These are phyloP conservation scores for Eupithecia centaureata DNA, from an alignment of 2,888 invertebrate genomes.

Conservation along the genomic window DNA sequence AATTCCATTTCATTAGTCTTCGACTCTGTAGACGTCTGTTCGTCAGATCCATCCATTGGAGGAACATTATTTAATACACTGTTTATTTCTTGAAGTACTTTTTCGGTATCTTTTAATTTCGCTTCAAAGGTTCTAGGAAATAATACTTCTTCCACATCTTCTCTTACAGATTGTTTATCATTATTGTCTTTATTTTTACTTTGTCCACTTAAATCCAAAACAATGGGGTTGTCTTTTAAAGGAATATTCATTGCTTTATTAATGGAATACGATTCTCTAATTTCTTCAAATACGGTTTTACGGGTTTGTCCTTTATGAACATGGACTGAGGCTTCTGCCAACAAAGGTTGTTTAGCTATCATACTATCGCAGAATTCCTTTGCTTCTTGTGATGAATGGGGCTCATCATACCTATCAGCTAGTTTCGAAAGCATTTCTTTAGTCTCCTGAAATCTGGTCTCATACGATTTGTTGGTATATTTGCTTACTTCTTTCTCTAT, in stretches of 20 bases:
- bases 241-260: constrained; percentile 71
- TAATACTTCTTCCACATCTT: constrained; percentile 49
- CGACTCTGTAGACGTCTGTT: constrained; percentile 9
- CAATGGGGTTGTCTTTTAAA: constrained; percentile 61
- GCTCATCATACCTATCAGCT: constrained; percentile 68
- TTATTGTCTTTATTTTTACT: constrained; percentile 40
- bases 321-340: constrained; percentile 67
- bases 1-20: background rate
- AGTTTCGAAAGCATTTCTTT: constrained; percentile 71
- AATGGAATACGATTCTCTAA: constrained; percentile 68
- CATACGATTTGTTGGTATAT: constrained; percentile 73
- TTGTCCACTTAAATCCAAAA: constrained; percentile 54
- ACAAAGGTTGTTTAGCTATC: constrained; percentile 54
- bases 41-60: constrained; percentile 3
- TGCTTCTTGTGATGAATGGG: constrained; percentile 41
- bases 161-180: constrained; percentile 39
- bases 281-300: constrained; percentile 60
- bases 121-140: constrained; percentile 62
- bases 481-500: constrained; percentile 73
- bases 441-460: constrained; percentile 73
- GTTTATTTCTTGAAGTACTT: constrained; percentile 62
- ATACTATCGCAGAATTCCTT: constrained; percentile 37
- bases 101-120: constrained; percentile 69
- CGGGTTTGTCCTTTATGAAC: constrained; percentile 58
- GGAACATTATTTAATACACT: constrained; percentile 53